These are phyloP conservation scores for Portunus trituberculatus DNA, from an alignment of 1,140 invertebrate species.

Conservation along the genomic window DNA sequence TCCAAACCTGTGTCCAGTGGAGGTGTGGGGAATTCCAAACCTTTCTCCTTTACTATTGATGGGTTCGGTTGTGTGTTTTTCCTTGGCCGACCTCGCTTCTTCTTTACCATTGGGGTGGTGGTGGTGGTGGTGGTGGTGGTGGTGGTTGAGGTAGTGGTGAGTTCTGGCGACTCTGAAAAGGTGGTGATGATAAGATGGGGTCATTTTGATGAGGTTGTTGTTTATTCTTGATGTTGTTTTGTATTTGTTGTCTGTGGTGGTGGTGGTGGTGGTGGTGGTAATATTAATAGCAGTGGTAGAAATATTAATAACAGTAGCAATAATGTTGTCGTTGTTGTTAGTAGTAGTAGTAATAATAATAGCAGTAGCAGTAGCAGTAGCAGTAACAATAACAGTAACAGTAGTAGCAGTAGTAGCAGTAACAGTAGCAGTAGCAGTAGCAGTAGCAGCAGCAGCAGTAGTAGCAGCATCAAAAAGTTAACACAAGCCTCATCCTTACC, in stretches of 20 bases:
- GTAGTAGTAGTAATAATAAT: not conserved
- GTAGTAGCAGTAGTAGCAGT: too few relatives aligned
- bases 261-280: too few relatives aligned
- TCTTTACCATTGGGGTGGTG: not conserved
- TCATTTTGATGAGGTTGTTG: too few relatives aligned
- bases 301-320: not conserved
- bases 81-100: not conserved
- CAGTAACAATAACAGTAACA: not conserved
- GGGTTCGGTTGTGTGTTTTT: not conserved
- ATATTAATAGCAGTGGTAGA: too few relatives aligned
- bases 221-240: too few relatives aligned
- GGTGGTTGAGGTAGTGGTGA: not conserved
- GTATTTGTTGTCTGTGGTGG: too few relatives aligned
- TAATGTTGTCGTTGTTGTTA: not conserved
- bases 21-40: not conserved
- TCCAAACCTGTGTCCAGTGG: not conserved
- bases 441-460: too few relatives aligned
- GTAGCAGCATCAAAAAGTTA: too few relatives aligned
- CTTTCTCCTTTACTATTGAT: not conserved
- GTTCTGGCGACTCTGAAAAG: too few relatives aligned
- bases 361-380: constrained; percentile 21
- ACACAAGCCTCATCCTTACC: too few relatives aligned
- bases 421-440: too few relatives aligned
- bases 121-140: not conserved
- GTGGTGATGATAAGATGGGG: too few relatives aligned